Percentiles rank a stretch among this genome's conserved stretches.
These are phyloP conservation scores for Bufo gargarizans DNA, from an alignment of 2,113 vertebrate species.

Conservation along the genomic window DNA sequence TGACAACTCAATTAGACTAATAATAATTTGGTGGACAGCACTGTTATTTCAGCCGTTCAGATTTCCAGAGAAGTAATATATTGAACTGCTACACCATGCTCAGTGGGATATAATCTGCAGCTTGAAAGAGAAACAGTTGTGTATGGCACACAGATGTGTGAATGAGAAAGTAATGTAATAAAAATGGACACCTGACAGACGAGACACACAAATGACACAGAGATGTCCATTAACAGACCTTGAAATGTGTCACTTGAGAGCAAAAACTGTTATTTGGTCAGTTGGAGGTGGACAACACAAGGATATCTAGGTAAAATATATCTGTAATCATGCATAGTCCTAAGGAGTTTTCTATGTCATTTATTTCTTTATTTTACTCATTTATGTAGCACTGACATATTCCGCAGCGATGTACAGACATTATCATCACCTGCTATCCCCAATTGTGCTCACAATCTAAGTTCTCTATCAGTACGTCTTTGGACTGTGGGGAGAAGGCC, in stretches of 20 bases:
- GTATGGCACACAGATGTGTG: constrained; percentile 26
- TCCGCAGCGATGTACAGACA: no score
- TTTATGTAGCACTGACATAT: no score
- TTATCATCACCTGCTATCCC: no score
- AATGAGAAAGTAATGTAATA: constrained; percentile 12
- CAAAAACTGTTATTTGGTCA: background rate
- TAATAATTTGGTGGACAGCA: background rate
- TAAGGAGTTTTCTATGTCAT: no score
- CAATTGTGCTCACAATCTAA: no score
- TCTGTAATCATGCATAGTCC: background rate
- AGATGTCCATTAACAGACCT: background rate
- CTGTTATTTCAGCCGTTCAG: background rate
- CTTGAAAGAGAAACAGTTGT: background rate
- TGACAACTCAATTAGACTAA: background rate
- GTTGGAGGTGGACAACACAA: background rate
- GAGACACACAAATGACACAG: background rate
- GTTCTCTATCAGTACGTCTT: no score
- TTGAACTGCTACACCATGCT: constrained; percentile 10
- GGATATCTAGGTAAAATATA: background rate
- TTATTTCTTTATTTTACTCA: no score
- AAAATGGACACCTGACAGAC: constrained; percentile 6
- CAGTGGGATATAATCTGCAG: background rate
- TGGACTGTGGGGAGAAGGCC: no score
- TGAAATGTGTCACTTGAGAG: background rate
- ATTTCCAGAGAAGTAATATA: background rate